A percentile compares a stretch with the other conserved stretches of the same genome.
These are phyloP conservation scores for Euclidia mi DNA, from an alignment of 2,888 invertebrate species.

Conservation along the genomic window DNA sequence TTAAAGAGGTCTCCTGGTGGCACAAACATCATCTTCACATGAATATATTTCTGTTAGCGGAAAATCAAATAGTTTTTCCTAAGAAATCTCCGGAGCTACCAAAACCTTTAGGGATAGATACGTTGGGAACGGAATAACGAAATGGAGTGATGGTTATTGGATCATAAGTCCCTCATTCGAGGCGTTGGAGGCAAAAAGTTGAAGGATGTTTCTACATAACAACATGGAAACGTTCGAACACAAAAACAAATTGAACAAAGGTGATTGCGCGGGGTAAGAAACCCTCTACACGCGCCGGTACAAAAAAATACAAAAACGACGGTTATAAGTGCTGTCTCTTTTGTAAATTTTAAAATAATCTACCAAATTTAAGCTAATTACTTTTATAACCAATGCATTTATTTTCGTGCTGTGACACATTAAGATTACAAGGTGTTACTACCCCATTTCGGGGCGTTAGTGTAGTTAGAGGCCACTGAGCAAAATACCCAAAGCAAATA, in stretches of 20 bases:
- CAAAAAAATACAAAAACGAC: no score
- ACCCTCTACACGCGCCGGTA: no score
- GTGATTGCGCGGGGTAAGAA: background rate
- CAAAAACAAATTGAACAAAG: background rate
- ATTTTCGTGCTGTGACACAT: no score
- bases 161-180: background rate
- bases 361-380: no score
- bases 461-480: no score
- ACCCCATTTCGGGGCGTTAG: no score
- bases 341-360: no score
- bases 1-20: background rate
- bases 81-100: background rate
- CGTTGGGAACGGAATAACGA: background rate
- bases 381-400: no score
- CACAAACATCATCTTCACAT: conserved; percentile 7
- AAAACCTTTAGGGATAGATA: background rate
- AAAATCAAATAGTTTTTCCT: background rate
- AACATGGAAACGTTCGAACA: no score
- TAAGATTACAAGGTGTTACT: no score
- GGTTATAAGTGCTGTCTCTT: no score
- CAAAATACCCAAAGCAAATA: no score
- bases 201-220: background rate
- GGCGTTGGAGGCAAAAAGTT: background rate
- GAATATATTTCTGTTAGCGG: background rate
- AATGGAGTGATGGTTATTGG: background rate